Percentiles rank a stretch among this genome's conserved stretches.
These are phyloP conservation scores for Garrulus glandarius DNA, from an alignment of 2,797 vertebrate species.

Conservation along the genomic window DNA sequence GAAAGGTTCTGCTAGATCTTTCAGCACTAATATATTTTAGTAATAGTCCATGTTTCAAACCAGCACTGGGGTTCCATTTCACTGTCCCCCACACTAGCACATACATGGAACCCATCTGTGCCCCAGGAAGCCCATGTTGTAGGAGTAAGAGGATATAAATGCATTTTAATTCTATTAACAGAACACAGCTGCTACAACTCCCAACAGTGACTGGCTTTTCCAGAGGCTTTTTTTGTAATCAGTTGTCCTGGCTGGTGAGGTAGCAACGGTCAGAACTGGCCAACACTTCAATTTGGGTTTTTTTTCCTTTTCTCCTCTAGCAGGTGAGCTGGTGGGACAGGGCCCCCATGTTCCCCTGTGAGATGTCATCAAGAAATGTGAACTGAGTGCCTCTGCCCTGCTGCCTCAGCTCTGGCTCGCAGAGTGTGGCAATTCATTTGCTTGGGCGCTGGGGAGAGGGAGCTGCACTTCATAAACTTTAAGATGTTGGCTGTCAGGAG, in stretches of 20 bases:
- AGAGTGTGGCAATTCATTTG: neutral
- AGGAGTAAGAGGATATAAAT: neutral
- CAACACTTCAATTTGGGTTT: rapidly evolving
- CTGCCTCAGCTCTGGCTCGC: neutral
- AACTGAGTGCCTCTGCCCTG: neutral
- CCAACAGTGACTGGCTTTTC: neutral
- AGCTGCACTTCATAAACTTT: neutral
- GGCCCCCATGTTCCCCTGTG: rapidly evolving
- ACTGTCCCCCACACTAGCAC: neutral
- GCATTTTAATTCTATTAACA: neutral
- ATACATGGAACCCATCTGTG: neutral
- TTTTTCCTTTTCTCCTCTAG: neutral
- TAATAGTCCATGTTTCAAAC: neutral
- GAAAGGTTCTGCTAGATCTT: neutral
- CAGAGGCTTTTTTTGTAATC: neutral
- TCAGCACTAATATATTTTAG: neutral
- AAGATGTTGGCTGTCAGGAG: neutral
- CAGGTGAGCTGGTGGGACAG: neutral
- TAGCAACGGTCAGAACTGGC: neutral
- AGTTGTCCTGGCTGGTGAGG: neutral
- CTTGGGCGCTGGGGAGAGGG: neutral
- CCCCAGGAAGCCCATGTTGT: neutral
- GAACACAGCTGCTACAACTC: neutral
- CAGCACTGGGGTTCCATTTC: neutral
- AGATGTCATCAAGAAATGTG: neutral